Conservation (phyloP, 2,797 vertebrate genomes). For the Pseudomugil gertrudae region DNA sequence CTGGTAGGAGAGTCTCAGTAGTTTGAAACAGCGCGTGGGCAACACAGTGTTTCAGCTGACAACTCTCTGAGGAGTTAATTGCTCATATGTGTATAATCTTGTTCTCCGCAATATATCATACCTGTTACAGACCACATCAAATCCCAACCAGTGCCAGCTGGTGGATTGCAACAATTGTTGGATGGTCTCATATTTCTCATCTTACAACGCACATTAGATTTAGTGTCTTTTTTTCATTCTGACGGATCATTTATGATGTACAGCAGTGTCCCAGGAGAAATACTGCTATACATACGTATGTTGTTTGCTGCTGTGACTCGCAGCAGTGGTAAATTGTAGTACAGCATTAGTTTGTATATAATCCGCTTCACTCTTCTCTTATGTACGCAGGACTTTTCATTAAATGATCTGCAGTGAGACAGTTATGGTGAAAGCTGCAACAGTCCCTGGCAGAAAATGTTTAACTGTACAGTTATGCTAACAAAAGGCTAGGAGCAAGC, state of each 20-base stretch:
- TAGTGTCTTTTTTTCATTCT: constrained; percentile 15
- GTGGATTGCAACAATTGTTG: constrained; percentile 33
- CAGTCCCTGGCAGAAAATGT: constrained; percentile 47
- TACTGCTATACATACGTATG: neutral
- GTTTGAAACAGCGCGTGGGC: constrained; percentile 43
- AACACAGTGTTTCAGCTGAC: constrained; percentile 39
- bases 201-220: constrained; percentile 16
- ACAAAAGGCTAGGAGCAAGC: constrained; percentile 63
- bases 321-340: constrained; percentile 11
- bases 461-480: constrained; percentile 56
- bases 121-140: constrained; percentile 24
- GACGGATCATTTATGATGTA: constrained; percentile 26
- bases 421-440: constrained; percentile 28
- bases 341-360: constrained; percentile 7
- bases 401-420: constrained; percentile 38
- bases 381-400: constrained; percentile 31
- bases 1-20: constrained; percentile 25
- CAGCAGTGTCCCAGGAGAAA: constrained; percentile 2
- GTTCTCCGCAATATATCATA: constrained; percentile 12
- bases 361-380: constrained; percentile 34
- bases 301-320: constrained; percentile 23
- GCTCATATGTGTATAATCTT: constrained; percentile 42
- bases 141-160: constrained; percentile 13
- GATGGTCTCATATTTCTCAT: constrained; percentile 19
- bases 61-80: constrained; percentile 60